Percentiles rank a stretch among this genome's conserved stretches.
phyloP scores from a whole-genome alignment of 1,140 invertebrate genomes.

The Zaprionus kolodkinae region DNA sequence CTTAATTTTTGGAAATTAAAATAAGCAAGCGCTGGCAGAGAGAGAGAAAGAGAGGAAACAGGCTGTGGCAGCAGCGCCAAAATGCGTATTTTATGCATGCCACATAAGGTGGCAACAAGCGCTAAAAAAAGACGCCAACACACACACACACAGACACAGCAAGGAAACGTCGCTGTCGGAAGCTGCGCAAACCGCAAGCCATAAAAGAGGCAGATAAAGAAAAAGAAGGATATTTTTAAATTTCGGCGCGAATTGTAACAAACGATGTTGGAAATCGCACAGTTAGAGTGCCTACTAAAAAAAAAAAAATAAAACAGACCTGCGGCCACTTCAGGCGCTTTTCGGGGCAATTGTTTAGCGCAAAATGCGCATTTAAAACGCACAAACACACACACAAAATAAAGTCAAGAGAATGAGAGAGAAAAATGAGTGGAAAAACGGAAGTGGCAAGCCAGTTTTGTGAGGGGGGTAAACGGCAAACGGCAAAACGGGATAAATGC shows the following conservation, averaged over 20 bases:
- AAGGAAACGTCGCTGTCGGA: conserved; percentile 48
- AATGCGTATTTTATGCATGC: conserved; percentile 79
- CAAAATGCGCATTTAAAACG: conserved; percentile 80
- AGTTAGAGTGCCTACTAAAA: conserved; percentile 3
- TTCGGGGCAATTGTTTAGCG: conserved; percentile 69
- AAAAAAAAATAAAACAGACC: conserved; percentile 1
- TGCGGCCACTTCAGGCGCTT: conserved; percentile 25
- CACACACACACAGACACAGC: not conserved
- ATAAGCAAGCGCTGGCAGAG: conserved; percentile 37
- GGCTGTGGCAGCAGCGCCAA: conserved; percentile 53
- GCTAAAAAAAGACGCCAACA: conserved; percentile 30
- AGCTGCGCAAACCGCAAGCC: conserved; percentile 11
- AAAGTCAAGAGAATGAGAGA: conserved; percentile 30
- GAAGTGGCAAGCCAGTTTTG: conserved; percentile 1
- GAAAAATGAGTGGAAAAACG: conserved; percentile 44
- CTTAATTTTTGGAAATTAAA: conserved; percentile 41
- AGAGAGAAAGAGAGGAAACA: conserved; percentile 45
- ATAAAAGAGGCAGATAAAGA: not conserved
- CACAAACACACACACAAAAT: conserved; percentile 55
- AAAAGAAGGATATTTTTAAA: conserved; percentile 25
- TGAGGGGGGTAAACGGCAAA: conserved; percentile 17
- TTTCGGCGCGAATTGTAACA: conserved; percentile 66
- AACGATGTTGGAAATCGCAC: conserved; percentile 53
- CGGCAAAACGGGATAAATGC: conserved; percentile 65
- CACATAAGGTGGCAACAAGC: conserved; percentile 67